These are phyloP conservation scores for Phaedon cochleariae DNA, from an alignment of 2,888 invertebrate species.

Conservation along the genomic window DNA sequence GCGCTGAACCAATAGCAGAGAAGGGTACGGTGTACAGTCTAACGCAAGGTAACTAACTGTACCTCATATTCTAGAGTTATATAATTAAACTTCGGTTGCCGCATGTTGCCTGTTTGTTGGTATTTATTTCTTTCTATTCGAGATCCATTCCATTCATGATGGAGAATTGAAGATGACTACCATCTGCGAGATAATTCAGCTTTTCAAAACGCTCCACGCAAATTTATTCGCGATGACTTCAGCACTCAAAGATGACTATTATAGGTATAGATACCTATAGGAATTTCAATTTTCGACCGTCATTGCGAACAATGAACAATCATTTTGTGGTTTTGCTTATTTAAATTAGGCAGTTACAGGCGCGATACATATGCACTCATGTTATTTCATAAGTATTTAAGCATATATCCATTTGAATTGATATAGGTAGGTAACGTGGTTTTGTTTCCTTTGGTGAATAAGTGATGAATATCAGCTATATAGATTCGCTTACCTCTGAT, in stretches of 20 bases:
- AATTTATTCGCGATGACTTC: neutral
- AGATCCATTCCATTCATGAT: conserved; percentile 33
- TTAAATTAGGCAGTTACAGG: neutral
- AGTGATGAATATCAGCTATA: no score
- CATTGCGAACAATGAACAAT: conserved; percentile 2
- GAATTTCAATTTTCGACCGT: neutral
- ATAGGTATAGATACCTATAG: no score
- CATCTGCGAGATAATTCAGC: neutral
- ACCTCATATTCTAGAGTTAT: conserved; percentile 55
- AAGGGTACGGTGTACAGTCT: conserved; percentile 52
- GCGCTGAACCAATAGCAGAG: conserved; percentile 33
- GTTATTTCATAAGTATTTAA: no score
- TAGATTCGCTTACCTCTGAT: no score
- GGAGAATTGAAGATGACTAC: conserved; percentile 20
- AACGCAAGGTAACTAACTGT: conserved; percentile 56
- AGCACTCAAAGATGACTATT: neutral
- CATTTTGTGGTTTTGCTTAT: neutral
- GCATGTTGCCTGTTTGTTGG: conserved; percentile 46
- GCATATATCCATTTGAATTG: no score
- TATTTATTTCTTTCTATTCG: conserved; percentile 39
- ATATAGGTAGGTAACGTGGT: no score
- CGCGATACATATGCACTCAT: no score
- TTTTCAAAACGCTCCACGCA: conserved; percentile 4
- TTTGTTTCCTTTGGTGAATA: no score
- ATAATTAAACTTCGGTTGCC: conserved; percentile 55